A percentile compares a stretch with the other conserved stretches of the same genome.
These are phyloP conservation scores for Bucco capensis DNA, from an alignment of 2,113 vertebrate genomes.

Conservation along the genomic window DNA sequence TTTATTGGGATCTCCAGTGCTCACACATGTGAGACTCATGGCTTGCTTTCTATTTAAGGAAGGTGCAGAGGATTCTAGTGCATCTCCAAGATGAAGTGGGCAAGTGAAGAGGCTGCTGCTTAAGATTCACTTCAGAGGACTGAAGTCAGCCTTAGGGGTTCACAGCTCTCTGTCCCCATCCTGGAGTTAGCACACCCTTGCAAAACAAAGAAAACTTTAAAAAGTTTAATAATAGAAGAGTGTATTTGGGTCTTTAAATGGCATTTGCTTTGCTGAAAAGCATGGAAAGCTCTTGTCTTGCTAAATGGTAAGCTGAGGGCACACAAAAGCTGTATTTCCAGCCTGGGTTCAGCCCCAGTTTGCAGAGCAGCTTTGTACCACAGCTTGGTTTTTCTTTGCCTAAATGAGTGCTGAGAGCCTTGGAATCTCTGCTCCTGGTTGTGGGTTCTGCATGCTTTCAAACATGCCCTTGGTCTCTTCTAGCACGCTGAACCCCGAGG, in stretches of 20 bases:
- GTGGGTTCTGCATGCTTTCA: constrained; percentile 25
- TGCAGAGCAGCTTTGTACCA: background rate
- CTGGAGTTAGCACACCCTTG: background rate
- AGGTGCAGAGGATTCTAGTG: constrained; percentile 7
- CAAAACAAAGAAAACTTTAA: background rate
- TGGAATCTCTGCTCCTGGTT: constrained; percentile 32
- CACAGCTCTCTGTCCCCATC: background rate
- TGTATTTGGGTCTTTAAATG: constrained; percentile 7
- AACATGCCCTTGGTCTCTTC: constrained; percentile 33
- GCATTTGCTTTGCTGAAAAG: background rate
- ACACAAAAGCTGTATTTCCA: background rate
- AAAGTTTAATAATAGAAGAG: background rate
- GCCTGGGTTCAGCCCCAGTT: background rate
- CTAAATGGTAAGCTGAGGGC: background rate
- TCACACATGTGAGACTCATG: background rate
- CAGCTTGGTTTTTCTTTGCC: background rate
- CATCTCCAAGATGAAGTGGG: constrained; percentile 1
- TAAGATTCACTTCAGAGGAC: constrained; percentile 29
- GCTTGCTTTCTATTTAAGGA: background rate
- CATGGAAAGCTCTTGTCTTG: background rate
- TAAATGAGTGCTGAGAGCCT: background rate
- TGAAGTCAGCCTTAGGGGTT: background rate
- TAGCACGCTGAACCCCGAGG: constrained; percentile 43
- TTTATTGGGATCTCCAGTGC: background rate
- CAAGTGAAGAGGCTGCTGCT: constrained; percentile 4